Evolutionary conservation across 2,888 invertebrate genomes (phyloP), one percentile per base, ranked within the genome.

Genomic region (Temnothorax rugatulus): DNA sequence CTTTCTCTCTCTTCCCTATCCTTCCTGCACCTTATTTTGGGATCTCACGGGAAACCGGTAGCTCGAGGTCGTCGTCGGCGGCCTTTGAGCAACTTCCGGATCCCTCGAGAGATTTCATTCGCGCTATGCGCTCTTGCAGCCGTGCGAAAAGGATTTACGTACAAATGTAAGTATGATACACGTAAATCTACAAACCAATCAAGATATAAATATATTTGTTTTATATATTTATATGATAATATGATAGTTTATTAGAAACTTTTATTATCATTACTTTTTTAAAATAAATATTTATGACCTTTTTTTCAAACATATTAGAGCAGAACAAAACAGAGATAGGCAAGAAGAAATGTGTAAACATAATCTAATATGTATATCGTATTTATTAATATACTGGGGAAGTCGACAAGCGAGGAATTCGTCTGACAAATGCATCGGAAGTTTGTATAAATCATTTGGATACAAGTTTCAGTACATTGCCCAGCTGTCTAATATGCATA

Each of bases 401-500:
- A 61, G 47, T 34, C 18, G 34, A 47, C 50, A 38, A 54, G 47
- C 15, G n/a, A 18, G 8, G 25, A 50, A 76, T 52, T 66, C 25
- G n/a, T 54, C 13, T 68, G 21, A 79, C 57, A 79, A 79, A 81
- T 71, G 71, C 25, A 8, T 47, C 69, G 71, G 38, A 79, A 79
- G 34, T 25, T 18, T 8, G 9, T 47, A 44, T 59, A 79, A 52
- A 44, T 81, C 79, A 81, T 81, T 47, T 52, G 38, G 41, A 71
- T 59, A 47, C 71, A 71, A 81, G 47, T 81, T 81, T 61, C 89
- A 21, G 52, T 90, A 25, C 47, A 92, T 91, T 90, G 91, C 89
- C 93, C 93, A 93, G 93, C 93, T 94, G 93, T 93, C 91, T 89
- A 88, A 93, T 94, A 93, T 94, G 90, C 94, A 94, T 94, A 94